phyloP scores from a whole-genome alignment of 1,140 invertebrate genomes.

The Ips typographus region DNA sequence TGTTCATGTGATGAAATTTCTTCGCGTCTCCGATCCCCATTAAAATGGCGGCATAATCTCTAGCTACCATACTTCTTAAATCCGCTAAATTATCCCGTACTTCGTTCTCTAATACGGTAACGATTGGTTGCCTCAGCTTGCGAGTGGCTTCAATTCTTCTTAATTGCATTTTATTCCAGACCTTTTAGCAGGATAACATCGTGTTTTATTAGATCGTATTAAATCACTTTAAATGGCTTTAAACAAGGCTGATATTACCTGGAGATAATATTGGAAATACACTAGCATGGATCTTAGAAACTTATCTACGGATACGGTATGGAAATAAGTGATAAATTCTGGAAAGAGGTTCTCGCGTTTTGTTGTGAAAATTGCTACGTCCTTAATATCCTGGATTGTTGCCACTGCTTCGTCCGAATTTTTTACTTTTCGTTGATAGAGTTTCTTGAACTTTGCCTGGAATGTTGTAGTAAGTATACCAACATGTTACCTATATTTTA shows the following conservation, averaged over 20 bases:
- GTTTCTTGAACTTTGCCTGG: slow-evolving; percentile 59
- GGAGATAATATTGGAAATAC: slow-evolving; percentile 63
- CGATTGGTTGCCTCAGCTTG: slow-evolving; percentile 60
- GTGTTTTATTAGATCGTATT: slow-evolving; percentile 8
- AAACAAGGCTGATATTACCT: slow-evolving; percentile 47
- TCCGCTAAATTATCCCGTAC: slow-evolving; percentile 60
- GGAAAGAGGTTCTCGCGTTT: slow-evolving; percentile 56
- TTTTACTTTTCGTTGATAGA: slow-evolving; percentile 58
- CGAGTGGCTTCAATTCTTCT: slow-evolving; percentile 57
- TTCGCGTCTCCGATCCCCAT: slow-evolving; percentile 55
- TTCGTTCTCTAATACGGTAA: slow-evolving; percentile 56
- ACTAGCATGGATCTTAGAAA: slow-evolving; percentile 63
- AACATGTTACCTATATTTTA: not conserved
- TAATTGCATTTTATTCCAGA: slow-evolving; percentile 57
- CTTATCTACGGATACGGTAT: slow-evolving; percentile 59
- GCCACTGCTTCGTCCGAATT: slow-evolving; percentile 56
- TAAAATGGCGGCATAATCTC: slow-evolving; percentile 62
- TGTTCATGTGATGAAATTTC: slow-evolving; percentile 61
- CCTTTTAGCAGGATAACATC: slow-evolving; percentile 41
- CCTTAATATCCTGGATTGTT: slow-evolving; percentile 65
- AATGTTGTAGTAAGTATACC: slow-evolving; percentile 18
- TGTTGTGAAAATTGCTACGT: slow-evolving; percentile 62
- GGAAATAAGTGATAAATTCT: slow-evolving; percentile 61
- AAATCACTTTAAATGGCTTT: slow-evolving; percentile 6
- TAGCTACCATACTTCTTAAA: slow-evolving; percentile 59